Conservation (phyloP, 2,113 vertebrate genomes). For the Climacteris rufus region DNA sequence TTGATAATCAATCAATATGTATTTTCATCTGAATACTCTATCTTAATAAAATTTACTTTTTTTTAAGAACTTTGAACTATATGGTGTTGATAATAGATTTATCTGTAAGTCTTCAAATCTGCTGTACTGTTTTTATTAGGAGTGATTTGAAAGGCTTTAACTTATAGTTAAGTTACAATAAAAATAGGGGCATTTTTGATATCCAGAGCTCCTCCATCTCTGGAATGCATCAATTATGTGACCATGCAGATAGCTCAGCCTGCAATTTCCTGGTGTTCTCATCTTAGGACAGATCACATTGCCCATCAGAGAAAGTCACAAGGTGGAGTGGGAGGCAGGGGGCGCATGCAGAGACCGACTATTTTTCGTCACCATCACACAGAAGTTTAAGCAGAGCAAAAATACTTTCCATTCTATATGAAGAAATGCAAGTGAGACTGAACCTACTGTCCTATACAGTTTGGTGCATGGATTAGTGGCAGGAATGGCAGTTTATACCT, state of each 20-base stretch:
- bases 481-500: not conserved
- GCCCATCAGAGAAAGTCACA: not conserved
- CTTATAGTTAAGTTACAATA: not conserved
- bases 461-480: not conserved
- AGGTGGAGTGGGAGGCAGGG: no score
- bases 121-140: not conserved
- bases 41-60: not conserved
- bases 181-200: not conserved
- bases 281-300: not conserved
- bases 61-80: conserved; percentile 19
- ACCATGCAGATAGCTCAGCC: not conserved
- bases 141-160: not conserved
- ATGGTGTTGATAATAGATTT: not conserved
- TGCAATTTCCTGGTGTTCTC: not conserved
- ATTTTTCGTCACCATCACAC: not conserved
- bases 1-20: conserved; percentile 56
- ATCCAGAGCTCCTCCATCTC: no score
- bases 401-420: not conserved
- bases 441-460: not conserved
- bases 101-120: not conserved
- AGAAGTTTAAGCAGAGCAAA: not conserved
- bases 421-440: not conserved
- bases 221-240: not conserved
- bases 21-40: not conserved
- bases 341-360: no score